Conservation (phyloP, 1,140 invertebrate genomes). For the Apis cerana region DNA sequence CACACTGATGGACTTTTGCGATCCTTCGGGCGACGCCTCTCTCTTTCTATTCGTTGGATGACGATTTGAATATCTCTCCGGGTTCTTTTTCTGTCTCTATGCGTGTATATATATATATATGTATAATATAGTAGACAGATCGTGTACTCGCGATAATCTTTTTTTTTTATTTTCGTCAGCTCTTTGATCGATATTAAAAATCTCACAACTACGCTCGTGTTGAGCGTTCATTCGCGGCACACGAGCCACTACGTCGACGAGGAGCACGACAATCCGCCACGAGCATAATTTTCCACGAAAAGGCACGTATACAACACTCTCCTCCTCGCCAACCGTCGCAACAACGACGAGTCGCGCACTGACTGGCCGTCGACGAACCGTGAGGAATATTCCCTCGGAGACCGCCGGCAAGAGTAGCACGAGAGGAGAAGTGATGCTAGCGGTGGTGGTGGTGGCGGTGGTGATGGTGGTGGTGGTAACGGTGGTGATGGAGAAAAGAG, state of each 20-base stretch:
- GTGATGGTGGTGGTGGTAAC: slow-evolving; percentile 1
- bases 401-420: slow-evolving; percentile 38
- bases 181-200: neutral
- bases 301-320: slow-evolving; percentile 42
- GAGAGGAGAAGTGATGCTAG: slow-evolving; percentile 19
- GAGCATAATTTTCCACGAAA: slow-evolving; percentile 48
- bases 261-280: slow-evolving; percentile 45
- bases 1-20: slow-evolving; percentile 17
- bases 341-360: slow-evolving; percentile 70
- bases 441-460: neutral
- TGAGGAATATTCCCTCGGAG: slow-evolving; percentile 59
- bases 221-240: slow-evolving; percentile 39
- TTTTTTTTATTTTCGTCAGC: slow-evolving; percentile 6
- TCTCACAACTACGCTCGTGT: slow-evolving; percentile 18
- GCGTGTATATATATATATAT: neutral
- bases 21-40: slow-evolving; percentile 35
- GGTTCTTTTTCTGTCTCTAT: neutral
- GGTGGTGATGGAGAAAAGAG: neutral
- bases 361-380: slow-evolving; percentile 60
- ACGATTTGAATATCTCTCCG: neutral
- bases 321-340: slow-evolving; percentile 62
- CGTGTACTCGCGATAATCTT: neutral
- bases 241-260: slow-evolving; percentile 48
- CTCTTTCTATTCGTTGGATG: neutral
- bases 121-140: neutral